Evolutionary conservation across 2,113 vertebrate species (phyloP).

Genomic region (Trichomycterus rosablanca): DNA sequence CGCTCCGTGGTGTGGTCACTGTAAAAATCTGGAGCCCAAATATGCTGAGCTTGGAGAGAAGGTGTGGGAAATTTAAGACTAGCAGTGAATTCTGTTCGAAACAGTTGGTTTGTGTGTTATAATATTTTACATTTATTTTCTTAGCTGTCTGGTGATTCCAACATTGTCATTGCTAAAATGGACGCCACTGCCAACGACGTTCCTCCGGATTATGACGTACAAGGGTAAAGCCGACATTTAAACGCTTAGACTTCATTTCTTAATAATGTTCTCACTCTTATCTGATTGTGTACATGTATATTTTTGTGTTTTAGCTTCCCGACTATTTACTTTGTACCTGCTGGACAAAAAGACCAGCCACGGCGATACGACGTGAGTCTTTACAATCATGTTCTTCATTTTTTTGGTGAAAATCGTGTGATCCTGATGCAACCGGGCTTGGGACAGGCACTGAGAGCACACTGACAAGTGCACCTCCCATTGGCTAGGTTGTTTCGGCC

Average conservation of each 20-base stretch:
- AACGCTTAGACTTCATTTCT: not conserved
- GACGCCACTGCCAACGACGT: constrained; percentile 65
- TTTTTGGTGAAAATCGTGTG: no score
- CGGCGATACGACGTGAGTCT: constrained; percentile 59
- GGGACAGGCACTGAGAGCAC: no score
- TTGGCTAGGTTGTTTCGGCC: no score
- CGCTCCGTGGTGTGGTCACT: constrained; percentile 65
- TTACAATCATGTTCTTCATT: no score
- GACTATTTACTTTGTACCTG: constrained; percentile 63
- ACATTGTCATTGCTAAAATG: constrained; percentile 65
- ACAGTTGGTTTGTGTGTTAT: no score
- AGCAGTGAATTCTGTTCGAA: not conserved
- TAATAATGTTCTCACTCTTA: not conserved
- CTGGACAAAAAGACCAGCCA: constrained; percentile 60
- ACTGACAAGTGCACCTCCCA: no score
- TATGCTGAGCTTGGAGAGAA: constrained; percentile 61
- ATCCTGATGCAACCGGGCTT: no score
- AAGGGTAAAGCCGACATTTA: constrained; percentile 57
- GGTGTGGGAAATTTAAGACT: constrained; percentile 41
- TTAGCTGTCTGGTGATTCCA: constrained; percentile 55
- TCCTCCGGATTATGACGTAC: constrained; percentile 61
- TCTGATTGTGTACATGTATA: not conserved
- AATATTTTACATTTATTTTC: no score
- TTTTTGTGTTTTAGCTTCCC: constrained; percentile 57
- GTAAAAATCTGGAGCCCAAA: constrained; percentile 66